These are phyloP conservation scores for Acanthornis magna DNA, from an alignment of 2,797 vertebrate species.

Conservation along the genomic window DNA sequence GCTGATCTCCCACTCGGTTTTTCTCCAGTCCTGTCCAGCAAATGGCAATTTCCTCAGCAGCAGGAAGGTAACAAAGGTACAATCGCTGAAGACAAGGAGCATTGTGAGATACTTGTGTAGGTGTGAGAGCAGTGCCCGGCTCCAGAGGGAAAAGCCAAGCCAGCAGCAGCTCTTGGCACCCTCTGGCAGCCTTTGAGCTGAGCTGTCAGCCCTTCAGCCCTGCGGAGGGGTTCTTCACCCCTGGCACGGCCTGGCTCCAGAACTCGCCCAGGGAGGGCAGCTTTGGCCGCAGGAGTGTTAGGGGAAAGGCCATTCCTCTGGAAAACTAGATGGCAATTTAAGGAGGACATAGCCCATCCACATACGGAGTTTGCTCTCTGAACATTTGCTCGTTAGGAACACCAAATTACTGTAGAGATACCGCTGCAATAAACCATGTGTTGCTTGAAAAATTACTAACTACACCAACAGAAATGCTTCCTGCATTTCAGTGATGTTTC, in stretches of 20 bases:
- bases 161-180: not conserved
- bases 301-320: not conserved
- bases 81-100: not conserved
- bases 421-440: not conserved
- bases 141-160: not conserved
- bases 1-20: not conserved
- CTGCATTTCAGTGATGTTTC: not conserved
- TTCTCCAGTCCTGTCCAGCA: not conserved
- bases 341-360: not conserved
- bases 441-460: not conserved
- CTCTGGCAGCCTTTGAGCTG: not conserved
- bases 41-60: not conserved
- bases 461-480: not conserved
- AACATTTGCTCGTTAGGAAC: not conserved
- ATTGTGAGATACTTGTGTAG: not conserved
- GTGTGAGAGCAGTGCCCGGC: not conserved
- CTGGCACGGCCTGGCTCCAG: rapidly evolving
- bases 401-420: not conserved
- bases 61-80: not conserved
- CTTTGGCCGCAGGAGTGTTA: not conserved
- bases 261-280: not conserved
- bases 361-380: not conserved
- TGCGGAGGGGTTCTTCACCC: not conserved
- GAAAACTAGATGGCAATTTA: not conserved
- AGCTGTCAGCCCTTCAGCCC: not conserved